Conservation (phyloP, 1,140 invertebrate genomes). For the Oncopodura yosiiana region DNA sequence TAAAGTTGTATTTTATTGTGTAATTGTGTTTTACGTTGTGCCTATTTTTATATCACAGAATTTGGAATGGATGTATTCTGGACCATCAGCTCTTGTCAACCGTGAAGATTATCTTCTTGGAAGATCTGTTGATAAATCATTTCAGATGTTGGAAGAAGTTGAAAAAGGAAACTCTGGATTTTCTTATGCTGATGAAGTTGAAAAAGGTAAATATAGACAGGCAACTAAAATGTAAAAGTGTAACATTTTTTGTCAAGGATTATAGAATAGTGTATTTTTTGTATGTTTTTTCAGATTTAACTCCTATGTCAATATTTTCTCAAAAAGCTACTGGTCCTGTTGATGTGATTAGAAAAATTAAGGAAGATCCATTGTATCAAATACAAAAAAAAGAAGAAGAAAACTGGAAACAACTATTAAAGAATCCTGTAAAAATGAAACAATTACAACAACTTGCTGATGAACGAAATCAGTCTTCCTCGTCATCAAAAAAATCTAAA, state of each 20-base stretch:
- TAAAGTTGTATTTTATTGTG: not conserved
- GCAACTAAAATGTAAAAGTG: not conserved
- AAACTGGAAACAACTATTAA: conserved; percentile 27
- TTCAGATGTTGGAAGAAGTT: conserved; percentile 55
- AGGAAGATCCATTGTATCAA: conserved; percentile 35
- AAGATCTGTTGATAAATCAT: conserved; percentile 71
- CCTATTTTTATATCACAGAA: conserved; percentile 34
- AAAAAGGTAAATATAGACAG: conserved; percentile 35
- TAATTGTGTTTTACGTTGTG: not conserved
- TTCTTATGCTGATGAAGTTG: conserved; percentile 30
- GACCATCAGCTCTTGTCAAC: conserved; percentile 59
- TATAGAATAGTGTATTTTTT: not conserved
- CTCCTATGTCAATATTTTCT: conserved; percentile 33
- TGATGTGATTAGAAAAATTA: conserved; percentile 34
- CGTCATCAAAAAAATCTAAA: conserved; percentile 3
- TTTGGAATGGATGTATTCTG: conserved; percentile 89
- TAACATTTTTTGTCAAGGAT: not conserved
- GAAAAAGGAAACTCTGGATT: conserved; percentile 44
- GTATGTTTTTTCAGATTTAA: conserved; percentile 29
- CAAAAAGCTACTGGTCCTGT: conserved; percentile 15
- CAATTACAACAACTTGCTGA: conserved; percentile 27
- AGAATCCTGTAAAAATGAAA: conserved; percentile 35
- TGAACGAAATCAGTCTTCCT: conserved; percentile 5
- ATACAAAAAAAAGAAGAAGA: conserved; percentile 36
- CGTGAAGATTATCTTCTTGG: conserved; percentile 85